Evolutionary conservation across 2,888 invertebrate species (phyloP), one percentile per base, ranked within the genome.

Genomic region (Miltochrista miniata): DNA sequence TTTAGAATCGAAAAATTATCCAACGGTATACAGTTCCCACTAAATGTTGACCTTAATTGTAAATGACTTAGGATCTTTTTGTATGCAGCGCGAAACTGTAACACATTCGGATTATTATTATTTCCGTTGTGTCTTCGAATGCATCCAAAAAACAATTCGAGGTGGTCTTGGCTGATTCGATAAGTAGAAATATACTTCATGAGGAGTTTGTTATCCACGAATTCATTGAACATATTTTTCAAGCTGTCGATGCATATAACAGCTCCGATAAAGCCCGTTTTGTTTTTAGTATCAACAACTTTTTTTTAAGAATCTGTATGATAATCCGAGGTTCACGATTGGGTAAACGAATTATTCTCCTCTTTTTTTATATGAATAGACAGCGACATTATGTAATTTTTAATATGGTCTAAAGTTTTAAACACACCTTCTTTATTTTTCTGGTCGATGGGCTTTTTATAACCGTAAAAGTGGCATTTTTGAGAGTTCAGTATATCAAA

Each of bases 241-340:
- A 60, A 15, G 5, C 43, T 49, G 29, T 60, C 54, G 9, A 61
- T 56, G 18, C 58, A 60, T 12, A 60, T 54, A 3, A 58, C 11
- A 11, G 54, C 43, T 9, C 63, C 58, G 5, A 60, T 10, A 43
- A 55, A 60, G 51, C 63, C 63, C 12, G 46, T 57, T 46, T 59
- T 61, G 47, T 56, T 61, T 49, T 30, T 11, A 11, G 38, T 18
- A 1, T 38, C 38, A 1, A 38, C 18, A 1, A 38, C n/a, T 43
- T 43, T 34, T 34, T 14, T 14, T 33, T 43, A 5, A 34, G 11
- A 10, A 43, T 18, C 11, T 31, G 31, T 43, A 43, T 10, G 33
- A 33, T 15, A 15, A 43, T 43, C 34, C 10, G 13, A 7, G 41
- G 12, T 41, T 2, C 31, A 30, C 31, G 41, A 12, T 41, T 41